Conservation (phyloP, 2,797 vertebrate genomes). For the Scolopax bukidnonensis region DNA sequence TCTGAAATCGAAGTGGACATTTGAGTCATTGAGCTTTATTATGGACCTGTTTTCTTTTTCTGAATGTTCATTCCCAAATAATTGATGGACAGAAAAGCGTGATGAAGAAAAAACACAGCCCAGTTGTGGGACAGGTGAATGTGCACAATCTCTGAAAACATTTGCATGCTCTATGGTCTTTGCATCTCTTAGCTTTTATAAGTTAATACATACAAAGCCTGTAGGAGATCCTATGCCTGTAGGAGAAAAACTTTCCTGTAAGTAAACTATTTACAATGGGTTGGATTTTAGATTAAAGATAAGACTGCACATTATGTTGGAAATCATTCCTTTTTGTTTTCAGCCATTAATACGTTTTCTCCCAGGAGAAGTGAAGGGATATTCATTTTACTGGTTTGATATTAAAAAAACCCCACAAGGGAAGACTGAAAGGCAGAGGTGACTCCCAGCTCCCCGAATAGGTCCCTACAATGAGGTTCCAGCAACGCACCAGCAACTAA, state of each 20-base stretch:
- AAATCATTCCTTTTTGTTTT: background rate
- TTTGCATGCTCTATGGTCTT: background rate
- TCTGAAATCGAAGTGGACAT: background rate
- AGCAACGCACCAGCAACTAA: no score
- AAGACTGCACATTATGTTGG: background rate
- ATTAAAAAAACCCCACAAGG: background rate
- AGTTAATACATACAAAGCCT: no score
- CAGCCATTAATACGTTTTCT: background rate
- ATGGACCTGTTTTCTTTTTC: background rate
- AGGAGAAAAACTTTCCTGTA: background rate
- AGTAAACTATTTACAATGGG: background rate
- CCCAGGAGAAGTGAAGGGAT: background rate
- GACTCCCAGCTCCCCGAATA: background rate
- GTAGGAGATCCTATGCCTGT: background rate
- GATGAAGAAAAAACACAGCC: background rate
- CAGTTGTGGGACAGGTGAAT: background rate
- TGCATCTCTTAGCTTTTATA: background rate
- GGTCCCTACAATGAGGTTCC: background rate
- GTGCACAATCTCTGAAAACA: background rate
- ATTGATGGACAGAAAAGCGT: background rate
- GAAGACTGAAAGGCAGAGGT: background rate
- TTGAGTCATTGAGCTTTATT: background rate
- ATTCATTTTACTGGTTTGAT: background rate
- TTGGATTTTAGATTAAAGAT: background rate
- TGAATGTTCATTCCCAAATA: background rate